These are phyloP conservation scores for Carassius carassius DNA, from an alignment of 2,113 vertebrate genomes.

Conservation along the genomic window DNA sequence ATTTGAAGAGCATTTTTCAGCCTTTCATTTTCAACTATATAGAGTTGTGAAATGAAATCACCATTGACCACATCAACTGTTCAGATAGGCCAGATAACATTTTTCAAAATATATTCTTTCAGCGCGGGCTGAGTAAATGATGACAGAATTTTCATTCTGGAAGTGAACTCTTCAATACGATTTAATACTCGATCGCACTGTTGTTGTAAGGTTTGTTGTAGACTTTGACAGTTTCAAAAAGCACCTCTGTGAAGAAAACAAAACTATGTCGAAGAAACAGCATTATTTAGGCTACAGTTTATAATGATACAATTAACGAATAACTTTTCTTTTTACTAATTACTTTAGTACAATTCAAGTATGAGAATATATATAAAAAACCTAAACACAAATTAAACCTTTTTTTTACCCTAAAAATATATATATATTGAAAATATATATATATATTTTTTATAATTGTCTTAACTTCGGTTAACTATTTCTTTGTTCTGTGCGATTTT, in stretches of 20 bases:
- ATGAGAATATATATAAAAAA: not conserved
- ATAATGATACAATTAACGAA: not conserved
- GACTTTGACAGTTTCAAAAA: constrained; percentile 78
- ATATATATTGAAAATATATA: no score
- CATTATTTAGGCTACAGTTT: no score
- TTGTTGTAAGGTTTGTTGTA: constrained; percentile 83
- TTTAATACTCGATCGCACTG: constrained; percentile 76
- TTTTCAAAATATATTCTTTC: no score
- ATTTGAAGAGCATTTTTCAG: constrained; percentile 61
- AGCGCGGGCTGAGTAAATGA: no score
- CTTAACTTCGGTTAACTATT: constrained; percentile 79
- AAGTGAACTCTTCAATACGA: no score
- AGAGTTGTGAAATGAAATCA: not conserved
- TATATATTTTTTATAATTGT: not conserved
- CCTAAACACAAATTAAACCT: no score
- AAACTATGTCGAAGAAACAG: not conserved
- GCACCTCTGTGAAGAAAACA: constrained; percentile 67
- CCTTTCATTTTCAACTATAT: constrained; percentile 70
- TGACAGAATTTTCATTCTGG: no score
- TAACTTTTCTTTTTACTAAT: not conserved
- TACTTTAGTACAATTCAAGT: not conserved
- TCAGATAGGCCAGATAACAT: no score
- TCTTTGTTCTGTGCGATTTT: constrained; percentile 79
- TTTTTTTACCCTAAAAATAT: no score
- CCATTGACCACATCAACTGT: no score